These are phyloP conservation scores for Minunthozetes semirufus DNA, from an alignment of 2,888 invertebrate species.

Conservation along the genomic window DNA sequence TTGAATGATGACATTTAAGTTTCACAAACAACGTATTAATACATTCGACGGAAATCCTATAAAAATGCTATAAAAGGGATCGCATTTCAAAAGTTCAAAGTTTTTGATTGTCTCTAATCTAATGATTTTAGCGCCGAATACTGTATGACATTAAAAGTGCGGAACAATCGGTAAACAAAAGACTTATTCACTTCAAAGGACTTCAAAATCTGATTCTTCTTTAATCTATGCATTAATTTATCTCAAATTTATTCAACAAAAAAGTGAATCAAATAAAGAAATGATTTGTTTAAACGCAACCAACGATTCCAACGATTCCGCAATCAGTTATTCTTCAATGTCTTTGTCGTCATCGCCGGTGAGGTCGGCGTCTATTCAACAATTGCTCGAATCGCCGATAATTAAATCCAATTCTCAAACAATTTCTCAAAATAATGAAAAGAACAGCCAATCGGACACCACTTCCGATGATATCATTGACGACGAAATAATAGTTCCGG, in stretches of 20 bases:
- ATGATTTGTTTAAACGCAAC: conserved; percentile 9
- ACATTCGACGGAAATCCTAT: not conserved
- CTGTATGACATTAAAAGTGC: not conserved
- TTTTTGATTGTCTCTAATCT: not conserved
- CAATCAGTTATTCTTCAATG: not conserved
- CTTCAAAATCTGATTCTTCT: not conserved
- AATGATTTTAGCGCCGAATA: not conserved
- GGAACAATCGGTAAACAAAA: not conserved
- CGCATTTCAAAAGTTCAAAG: not conserved
- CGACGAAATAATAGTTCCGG: not conserved
- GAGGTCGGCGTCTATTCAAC: not conserved
- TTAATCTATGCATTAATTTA: not conserved
- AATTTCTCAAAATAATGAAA: not conserved
- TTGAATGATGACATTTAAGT: no score
- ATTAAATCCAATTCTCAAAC: not conserved
- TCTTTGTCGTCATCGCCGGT: conserved; percentile 7
- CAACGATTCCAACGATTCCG: not conserved
- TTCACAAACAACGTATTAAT: no score
- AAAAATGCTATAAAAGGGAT: not conserved
- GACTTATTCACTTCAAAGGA: not conserved
- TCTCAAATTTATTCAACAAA: not conserved
- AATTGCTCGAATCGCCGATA: conserved; percentile 6
- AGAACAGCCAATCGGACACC: not conserved
- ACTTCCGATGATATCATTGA: not conserved
- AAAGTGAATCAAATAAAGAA: not conserved